Evolutionary conservation across 1,140 invertebrate species (phyloP).

Genomic region (Halyomorpha halys): DNA sequence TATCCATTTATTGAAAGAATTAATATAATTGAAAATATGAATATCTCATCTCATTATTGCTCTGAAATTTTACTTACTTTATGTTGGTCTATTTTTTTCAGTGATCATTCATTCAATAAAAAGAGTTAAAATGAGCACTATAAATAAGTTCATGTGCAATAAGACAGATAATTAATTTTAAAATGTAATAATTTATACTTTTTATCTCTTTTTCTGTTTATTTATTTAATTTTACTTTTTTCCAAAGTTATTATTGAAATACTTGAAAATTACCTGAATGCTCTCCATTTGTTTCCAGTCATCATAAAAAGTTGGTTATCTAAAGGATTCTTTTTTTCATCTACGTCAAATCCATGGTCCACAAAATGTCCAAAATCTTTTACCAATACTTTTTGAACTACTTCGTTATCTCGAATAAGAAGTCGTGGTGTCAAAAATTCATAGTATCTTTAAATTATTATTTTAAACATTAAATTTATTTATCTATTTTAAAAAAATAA

Average conservation of each 20-base stretch:
- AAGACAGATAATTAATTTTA: too few species aligned
- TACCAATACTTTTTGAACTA: conserved; percentile 33
- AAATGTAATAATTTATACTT: too few species aligned
- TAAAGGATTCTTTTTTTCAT: conserved; percentile 26
- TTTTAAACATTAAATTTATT: neutral
- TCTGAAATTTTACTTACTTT: too few species aligned
- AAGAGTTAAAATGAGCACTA: too few species aligned
- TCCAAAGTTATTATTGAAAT: conserved; percentile 28
- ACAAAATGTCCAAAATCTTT: conserved; percentile 35
- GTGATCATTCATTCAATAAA: too few species aligned
- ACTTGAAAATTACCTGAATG: conserved; percentile 45
- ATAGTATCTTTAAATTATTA: conserved; percentile 23
- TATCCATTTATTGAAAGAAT: too few species aligned
- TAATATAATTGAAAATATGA: too few species aligned
- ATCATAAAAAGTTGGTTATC: conserved; percentile 23
- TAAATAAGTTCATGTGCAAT: too few species aligned
- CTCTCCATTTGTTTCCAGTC: conserved; percentile 34
- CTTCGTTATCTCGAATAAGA: conserved; percentile 36
- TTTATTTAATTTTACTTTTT: too few species aligned
- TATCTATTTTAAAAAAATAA: neutral
- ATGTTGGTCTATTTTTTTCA: too few species aligned
- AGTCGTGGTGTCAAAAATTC: conserved; percentile 26
- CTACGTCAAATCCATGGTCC: conserved; percentile 28
- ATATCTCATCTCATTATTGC: too few species aligned
- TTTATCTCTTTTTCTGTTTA: too few species aligned